Percentiles rank a stretch among this genome's conserved stretches.
Evolutionary conservation across 2,888 invertebrate species (phyloP).

Genomic region (Alviniconcha strummeri): DNA sequence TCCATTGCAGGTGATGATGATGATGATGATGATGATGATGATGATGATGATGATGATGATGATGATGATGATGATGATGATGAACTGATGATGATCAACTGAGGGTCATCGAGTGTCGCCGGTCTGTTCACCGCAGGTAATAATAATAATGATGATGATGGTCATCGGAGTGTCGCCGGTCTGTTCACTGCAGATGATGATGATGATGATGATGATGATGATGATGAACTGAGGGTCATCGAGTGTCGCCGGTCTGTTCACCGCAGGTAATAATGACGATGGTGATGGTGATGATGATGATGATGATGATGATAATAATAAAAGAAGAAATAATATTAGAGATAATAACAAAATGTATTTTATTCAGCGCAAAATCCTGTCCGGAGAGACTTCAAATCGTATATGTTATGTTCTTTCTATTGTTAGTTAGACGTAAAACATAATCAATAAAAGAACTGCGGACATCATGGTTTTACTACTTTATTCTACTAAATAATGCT

Average conservation of each 20-base stretch:
- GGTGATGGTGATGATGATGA: neutral
- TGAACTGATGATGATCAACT: neutral
- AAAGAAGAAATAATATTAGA: too few species aligned
- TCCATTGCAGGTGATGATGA: constrained; percentile 50
- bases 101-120: too few species aligned
- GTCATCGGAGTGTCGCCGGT: too few species aligned
- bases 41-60: neutral
- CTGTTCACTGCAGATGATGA: neutral
- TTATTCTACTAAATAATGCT: too few species aligned
- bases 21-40: neutral
- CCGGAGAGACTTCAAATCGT: too few species aligned
- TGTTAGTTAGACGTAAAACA: too few species aligned
- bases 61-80: neutral
- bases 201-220: neutral
- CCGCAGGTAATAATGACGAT: neutral
- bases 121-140: neutral
- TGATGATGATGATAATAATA: neutral
- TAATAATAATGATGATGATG: neutral
- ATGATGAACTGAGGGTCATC: neutral
- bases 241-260: too few species aligned
- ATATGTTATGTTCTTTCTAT: too few species aligned
- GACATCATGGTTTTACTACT: too few species aligned
- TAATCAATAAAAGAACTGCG: too few species aligned
- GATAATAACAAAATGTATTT: too few species aligned
- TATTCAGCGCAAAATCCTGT: too few species aligned